Percentiles rank a stretch among this genome's conserved stretches.
phyloP scores from a whole-genome alignment of 2,888 invertebrate species.

The Dryocosmus kuriphilus region DNA sequence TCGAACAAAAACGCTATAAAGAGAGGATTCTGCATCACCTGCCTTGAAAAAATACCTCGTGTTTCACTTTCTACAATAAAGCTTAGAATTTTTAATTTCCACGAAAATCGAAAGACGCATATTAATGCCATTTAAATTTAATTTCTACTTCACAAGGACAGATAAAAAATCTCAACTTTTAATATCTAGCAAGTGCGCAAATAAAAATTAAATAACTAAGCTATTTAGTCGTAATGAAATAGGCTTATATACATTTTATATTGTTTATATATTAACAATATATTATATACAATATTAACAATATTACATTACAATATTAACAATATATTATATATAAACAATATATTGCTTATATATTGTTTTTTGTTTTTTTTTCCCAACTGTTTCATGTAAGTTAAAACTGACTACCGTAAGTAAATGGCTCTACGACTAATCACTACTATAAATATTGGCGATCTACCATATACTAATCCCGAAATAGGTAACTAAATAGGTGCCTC shows the following conservation, averaged over 20 bases:
- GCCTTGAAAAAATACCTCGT: neutral
- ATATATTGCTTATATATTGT: slow-evolving; percentile 39
- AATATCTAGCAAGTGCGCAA: neutral
- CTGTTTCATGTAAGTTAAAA: slow-evolving; percentile 40
- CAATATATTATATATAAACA: slow-evolving; percentile 41
- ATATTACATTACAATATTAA: slow-evolving; percentile 40
- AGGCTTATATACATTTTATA: slow-evolving; percentile 35
- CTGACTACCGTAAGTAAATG: slow-evolving; percentile 35
- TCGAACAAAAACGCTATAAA: slow-evolving; percentile 29
- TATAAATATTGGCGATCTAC: slow-evolving; percentile 40
- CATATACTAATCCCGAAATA: slow-evolving; percentile 39
- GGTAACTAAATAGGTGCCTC: slow-evolving; percentile 38
- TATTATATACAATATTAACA: slow-evolving; percentile 41
- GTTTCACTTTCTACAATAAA: neutral
- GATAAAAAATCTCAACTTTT: neutral
- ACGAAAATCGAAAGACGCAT: too few relatives aligned
- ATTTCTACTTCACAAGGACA: neutral
- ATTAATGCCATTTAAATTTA: too few relatives aligned
- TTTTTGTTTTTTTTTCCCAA: slow-evolving; percentile 6
- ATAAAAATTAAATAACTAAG: neutral
- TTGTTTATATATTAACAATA: slow-evolving; percentile 41
- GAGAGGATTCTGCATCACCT: neutral
- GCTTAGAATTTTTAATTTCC: too few relatives aligned
- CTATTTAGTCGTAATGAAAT: slow-evolving; percentile 3
- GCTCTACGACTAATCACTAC: slow-evolving; percentile 34